phyloP scores from a whole-genome alignment of 2,113 vertebrate species.

The Collichthys lucidus region DNA sequence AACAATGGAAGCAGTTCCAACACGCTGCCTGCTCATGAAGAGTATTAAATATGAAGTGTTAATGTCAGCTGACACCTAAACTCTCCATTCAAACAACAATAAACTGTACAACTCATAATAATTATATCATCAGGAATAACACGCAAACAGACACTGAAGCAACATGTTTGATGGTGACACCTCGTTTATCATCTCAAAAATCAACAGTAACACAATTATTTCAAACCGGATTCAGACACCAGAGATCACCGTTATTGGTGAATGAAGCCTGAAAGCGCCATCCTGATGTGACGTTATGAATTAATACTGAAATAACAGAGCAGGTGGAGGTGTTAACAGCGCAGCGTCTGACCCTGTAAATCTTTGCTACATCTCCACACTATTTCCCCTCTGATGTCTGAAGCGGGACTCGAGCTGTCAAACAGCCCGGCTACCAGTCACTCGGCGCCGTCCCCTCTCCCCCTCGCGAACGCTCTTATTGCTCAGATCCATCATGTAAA shows the following conservation, averaged over 20 bases:
- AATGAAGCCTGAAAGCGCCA: background rate
- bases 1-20: background rate
- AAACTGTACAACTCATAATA: background rate
- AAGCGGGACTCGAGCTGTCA: conserved; percentile 38
- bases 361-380: conserved; percentile 15
- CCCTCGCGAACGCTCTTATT: conserved; percentile 32
- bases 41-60: conserved; percentile 3
- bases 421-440: conserved; percentile 28
- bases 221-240: background rate
- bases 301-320: background rate
- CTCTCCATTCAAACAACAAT: background rate
- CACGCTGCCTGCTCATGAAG: background rate
- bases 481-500: conserved; percentile 55
- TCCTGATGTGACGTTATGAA: background rate
- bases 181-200: background rate
- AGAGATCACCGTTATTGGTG: background rate
- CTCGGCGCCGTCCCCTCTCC: background rate
- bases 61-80: background rate
- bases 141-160: too few relatives aligned
- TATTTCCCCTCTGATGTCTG: conserved; percentile 10
- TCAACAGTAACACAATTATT: background rate
- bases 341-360: background rate
- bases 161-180: background rate
- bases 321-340: background rate
- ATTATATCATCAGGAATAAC: background rate